Evolutionary conservation across 1,140 invertebrate genomes (phyloP).

Genomic region (Bombus superbus): DNA sequence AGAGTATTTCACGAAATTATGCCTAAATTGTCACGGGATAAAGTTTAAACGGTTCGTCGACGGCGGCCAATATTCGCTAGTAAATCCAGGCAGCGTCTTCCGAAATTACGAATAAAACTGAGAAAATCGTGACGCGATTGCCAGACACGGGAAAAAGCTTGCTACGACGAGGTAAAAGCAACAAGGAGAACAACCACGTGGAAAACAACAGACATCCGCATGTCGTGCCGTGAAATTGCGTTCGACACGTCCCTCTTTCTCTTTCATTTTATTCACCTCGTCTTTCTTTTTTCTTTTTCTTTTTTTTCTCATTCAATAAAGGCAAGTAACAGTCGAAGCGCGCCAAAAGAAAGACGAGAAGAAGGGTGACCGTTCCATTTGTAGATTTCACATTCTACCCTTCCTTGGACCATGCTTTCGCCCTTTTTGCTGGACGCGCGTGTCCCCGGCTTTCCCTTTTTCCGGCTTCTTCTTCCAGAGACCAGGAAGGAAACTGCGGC

Average conservation of each 20-base stretch:
- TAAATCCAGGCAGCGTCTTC: neutral
- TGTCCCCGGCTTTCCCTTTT: conserved; percentile 29
- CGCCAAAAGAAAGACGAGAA: neutral
- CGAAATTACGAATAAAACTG: conserved; percentile 20
- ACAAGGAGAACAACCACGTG: conserved; percentile 12
- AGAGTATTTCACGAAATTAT: neutral
- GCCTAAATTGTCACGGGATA: neutral
- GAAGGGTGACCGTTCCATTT: conserved; percentile 53
- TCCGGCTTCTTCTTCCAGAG: conserved; percentile 6
- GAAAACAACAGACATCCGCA: conserved; percentile 13
- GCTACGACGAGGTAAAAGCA: neutral
- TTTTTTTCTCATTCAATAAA: conserved; percentile 51
- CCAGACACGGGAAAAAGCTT: too few relatives aligned
- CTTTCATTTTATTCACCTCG: neutral
- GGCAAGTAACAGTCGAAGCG: conserved; percentile 32
- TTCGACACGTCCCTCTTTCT: conserved; percentile 10
- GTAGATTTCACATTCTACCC: conserved; percentile 49
- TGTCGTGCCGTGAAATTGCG: conserved; percentile 28
- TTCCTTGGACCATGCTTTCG: conserved; percentile 7
- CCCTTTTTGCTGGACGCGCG: conserved; percentile 9
- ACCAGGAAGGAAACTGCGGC: conserved; percentile 30
- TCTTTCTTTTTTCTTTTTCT: neutral
- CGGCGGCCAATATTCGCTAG: neutral
- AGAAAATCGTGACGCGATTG: conserved; percentile 8
- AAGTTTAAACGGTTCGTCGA: neutral